Conservation (phyloP, 2,888 invertebrate genomes). For the Erannis defoliaria region DNA sequence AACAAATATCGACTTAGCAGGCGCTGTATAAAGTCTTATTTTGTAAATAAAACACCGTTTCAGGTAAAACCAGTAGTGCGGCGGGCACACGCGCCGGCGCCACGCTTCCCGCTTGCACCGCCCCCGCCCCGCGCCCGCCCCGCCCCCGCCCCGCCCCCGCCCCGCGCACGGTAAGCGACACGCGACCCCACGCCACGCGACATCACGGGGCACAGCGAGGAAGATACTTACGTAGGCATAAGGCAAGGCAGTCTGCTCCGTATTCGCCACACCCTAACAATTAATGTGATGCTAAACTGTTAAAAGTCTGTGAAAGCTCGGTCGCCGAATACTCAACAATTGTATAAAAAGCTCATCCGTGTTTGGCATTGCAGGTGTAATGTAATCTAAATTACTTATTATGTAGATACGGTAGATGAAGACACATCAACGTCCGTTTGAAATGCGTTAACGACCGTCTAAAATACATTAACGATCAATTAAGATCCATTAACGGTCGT, state of each 20-base stretch:
- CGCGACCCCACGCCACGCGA: conserved; percentile 8
- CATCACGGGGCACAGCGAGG: conserved; percentile 14
- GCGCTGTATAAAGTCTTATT: background rate
- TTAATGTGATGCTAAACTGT: background rate
- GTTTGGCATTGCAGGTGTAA: too few relatives aligned
- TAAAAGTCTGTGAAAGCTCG: background rate
- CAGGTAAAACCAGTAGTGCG: conserved; percentile 54
- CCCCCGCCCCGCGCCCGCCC: conserved; percentile 6
- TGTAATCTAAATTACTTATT: too few relatives aligned
- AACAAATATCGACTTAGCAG: too few relatives aligned
- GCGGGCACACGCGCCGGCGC: conserved; percentile 38
- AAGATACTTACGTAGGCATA: conserved; percentile 32
- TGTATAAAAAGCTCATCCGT: background rate
- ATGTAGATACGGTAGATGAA: background rate
- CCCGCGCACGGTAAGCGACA: conserved; percentile 21
- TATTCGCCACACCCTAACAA: background rate
- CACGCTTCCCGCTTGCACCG: conserved; percentile 17
- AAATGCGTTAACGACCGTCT: background rate
- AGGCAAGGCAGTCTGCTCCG: conserved; percentile 14
- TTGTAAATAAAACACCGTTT: background rate
- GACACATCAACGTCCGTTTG: background rate
- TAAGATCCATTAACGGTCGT: background rate
- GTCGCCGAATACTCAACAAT: background rate
- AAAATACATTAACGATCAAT: background rate
- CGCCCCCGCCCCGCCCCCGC: conserved; percentile 8